A percentile compares a stretch with the other conserved stretches of the same genome.
Conservation (phyloP, 2,888 invertebrate genomes). For the Sepioteuthis lessoniana region DNA sequence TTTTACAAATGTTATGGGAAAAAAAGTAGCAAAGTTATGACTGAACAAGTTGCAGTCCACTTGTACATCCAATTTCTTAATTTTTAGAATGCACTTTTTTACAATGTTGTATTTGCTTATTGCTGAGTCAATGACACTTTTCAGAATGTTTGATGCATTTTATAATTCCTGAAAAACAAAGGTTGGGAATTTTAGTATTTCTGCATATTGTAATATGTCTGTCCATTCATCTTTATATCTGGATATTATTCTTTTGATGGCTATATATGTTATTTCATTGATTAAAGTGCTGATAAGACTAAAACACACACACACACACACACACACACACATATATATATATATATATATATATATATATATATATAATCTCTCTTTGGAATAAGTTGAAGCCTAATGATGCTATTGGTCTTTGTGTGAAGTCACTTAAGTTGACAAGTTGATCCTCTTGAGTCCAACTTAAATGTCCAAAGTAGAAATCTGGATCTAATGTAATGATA, state of each 20-base stretch:
- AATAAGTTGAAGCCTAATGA: no score
- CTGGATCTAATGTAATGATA: background rate
- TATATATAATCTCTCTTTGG: no score
- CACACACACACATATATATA: no score
- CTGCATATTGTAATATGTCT: background rate
- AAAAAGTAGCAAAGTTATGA: no score
- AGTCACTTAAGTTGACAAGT: conserved; percentile 2
- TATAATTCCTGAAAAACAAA: background rate
- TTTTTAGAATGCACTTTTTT: background rate
- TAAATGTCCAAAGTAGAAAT: background rate
- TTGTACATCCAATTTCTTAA: no score
- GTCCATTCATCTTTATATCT: no score
- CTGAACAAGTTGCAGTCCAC: no score
- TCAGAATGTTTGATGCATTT: background rate
- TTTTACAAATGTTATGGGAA: no score
- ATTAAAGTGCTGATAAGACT: background rate
- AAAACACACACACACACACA: no score
- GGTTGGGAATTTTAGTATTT: background rate
- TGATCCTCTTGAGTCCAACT: background rate
- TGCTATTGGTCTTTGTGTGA: background rate
- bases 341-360: no score
- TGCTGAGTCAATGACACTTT: background rate
- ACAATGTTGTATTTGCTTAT: background rate
- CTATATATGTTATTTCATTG: background rate
- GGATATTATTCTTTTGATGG: no score